A percentile compares a stretch with the other conserved stretches of the same genome.
Conservation (phyloP, 1,140 invertebrate species). For the Drosophila pallidifrons region DNA sequence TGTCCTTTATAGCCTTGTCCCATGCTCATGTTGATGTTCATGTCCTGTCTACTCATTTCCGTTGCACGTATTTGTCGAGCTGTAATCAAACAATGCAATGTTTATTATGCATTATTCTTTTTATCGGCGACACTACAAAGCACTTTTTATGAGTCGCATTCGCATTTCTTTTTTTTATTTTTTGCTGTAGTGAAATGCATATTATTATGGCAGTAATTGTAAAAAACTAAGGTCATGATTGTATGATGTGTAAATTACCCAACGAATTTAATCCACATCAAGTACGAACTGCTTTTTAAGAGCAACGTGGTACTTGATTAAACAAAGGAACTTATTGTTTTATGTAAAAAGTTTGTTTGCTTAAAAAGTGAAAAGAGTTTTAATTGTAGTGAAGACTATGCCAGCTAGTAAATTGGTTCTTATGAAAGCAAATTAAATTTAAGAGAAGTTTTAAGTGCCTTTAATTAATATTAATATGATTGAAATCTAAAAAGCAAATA, state of each 20-base stretch:
- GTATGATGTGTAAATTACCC: neutral
- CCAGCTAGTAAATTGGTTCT: no score
- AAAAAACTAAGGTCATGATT: conserved; percentile 14
- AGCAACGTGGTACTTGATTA: neutral
- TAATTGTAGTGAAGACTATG: no score
- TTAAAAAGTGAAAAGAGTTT: neutral
- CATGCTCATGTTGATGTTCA: neutral
- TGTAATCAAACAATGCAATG: conserved; percentile 54
- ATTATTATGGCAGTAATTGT: neutral
- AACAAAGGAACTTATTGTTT: neutral
- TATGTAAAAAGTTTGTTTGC: neutral
- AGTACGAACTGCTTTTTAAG: neutral
- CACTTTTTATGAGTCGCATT: neutral
- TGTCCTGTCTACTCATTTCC: conserved; percentile 36
- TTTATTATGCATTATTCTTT: conserved; percentile 58
- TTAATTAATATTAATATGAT: no score
- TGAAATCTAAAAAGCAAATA: no score
- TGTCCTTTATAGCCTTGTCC: conserved; percentile 11
- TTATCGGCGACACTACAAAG: conserved; percentile 13
- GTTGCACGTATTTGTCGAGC: conserved; percentile 41
- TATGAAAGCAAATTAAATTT: no score
- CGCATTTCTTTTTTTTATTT: neutral
- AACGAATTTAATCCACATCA: neutral
- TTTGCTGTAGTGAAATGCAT: neutral
- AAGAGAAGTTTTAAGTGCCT: no score